Conservation (phyloP, 2,113 vertebrate species). For the Labeo rohita region DNA sequence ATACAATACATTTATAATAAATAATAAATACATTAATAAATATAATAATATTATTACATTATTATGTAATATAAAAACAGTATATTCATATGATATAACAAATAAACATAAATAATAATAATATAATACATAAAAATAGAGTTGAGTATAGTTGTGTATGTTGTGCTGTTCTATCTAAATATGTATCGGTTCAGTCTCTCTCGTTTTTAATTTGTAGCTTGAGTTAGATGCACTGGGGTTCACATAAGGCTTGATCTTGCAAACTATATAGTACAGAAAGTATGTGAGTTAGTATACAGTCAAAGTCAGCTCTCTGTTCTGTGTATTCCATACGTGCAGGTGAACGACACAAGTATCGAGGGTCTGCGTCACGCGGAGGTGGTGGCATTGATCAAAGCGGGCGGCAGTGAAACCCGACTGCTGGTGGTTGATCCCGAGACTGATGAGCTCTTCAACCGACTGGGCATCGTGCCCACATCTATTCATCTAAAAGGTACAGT, state of each 20-base stretch:
- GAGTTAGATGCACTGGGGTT: not conserved
- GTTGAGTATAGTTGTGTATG: not conserved
- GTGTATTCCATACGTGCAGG: constrained; percentile 71
- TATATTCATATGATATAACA: not conserved
- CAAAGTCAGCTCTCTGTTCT: not conserved
- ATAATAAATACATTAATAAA: not conserved
- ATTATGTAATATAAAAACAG: not conserved
- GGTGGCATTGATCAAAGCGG: constrained; percentile 83
- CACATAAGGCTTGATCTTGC: not conserved
- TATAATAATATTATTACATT: not conserved
- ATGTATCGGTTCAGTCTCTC: not conserved
- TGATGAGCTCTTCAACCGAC: constrained; percentile 84
- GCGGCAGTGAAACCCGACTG: constrained; percentile 79
- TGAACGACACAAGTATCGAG: constrained; percentile 85
- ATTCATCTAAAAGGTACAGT: constrained; percentile 81
- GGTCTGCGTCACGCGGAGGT: constrained; percentile 88
- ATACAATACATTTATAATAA: not conserved
- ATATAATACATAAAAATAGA: not conserved
- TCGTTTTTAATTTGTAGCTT: not conserved
- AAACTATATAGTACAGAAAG: not conserved
- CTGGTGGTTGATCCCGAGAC: constrained; percentile 90
- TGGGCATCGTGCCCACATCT: constrained; percentile 80
- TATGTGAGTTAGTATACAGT: not conserved
- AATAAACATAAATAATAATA: not conserved
- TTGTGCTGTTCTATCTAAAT: not conserved